Conservation (phyloP, 2,888 invertebrate species). For the Agrotis clavis region DNA sequence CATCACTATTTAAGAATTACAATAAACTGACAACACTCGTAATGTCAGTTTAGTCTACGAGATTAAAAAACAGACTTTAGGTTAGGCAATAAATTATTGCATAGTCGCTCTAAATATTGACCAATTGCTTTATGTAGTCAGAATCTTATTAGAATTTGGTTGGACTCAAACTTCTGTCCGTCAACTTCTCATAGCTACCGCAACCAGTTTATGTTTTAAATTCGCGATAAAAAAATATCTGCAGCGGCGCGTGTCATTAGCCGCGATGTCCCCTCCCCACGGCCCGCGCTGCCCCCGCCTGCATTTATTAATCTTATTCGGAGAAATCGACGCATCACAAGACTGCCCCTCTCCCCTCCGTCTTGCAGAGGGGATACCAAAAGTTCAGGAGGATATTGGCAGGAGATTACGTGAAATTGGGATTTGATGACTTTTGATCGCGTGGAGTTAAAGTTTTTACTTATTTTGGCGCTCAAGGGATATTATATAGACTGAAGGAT, state of each 20-base stretch:
- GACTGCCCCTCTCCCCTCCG: conserved; percentile 57
- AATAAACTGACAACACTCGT: too few species aligned
- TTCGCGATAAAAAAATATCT: conserved; percentile 89
- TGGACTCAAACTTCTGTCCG: conserved; percentile 47
- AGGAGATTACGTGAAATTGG: conserved; percentile 33
- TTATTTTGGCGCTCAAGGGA: neutral
- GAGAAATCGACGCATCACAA: conserved; percentile 88
- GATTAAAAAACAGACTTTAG: too few species aligned
- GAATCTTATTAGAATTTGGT: conserved; percentile 16
- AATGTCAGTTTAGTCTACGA: too few species aligned
- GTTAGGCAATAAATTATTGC: too few species aligned
- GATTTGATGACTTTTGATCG: conserved; percentile 32
- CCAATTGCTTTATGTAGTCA: too few species aligned
- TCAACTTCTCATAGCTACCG: conserved; percentile 62
- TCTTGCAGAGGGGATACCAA: conserved; percentile 56
- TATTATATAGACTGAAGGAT: neutral
- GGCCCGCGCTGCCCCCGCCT: conserved; percentile 74
- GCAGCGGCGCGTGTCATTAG: conserved; percentile 89
- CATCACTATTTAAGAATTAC: too few species aligned
- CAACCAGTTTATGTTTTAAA: conserved; percentile 88
- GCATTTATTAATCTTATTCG: conserved; percentile 90
- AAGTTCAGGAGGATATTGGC: conserved; percentile 48
- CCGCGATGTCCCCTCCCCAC: conserved; percentile 74
- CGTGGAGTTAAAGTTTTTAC: neutral
- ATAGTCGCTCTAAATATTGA: too few species aligned